Conservation (phyloP, 1,140 invertebrate species). For the Temnothorax longispinosus region DNA sequence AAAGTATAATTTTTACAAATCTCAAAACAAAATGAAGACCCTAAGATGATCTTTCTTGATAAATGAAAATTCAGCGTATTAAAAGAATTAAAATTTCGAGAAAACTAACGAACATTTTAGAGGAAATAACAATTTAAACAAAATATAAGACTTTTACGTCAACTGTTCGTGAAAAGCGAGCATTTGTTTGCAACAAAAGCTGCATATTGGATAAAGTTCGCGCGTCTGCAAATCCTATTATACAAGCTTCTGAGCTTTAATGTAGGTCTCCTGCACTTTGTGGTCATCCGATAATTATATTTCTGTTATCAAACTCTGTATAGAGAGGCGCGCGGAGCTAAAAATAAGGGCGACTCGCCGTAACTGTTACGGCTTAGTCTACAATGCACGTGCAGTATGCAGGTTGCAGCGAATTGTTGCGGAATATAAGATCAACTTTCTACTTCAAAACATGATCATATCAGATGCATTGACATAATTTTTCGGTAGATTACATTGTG, state of each 20-base stretch:
- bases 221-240: conserved; percentile 63
- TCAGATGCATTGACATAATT: neutral
- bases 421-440: neutral
- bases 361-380: conserved; percentile 14
- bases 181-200: conserved; percentile 62
- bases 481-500: neutral
- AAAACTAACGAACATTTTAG: neutral
- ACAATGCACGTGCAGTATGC: neutral
- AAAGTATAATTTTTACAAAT: neutral
- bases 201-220: conserved; percentile 60
- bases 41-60: neutral
- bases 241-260: conserved; percentile 27
- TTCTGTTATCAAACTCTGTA: conserved; percentile 45
- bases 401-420: neutral
- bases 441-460: neutral
- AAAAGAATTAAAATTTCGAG: neutral
- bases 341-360: conserved; percentile 41
- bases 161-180: conserved; percentile 20
- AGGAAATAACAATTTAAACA: neutral
- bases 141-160: conserved; percentile 36
- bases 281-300: conserved; percentile 56
- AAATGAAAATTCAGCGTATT: neutral
- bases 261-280: conserved; percentile 54
- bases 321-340: neutral
- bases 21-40: neutral